These are phyloP conservation scores for Plutomurus gul DNA, from an alignment of 1,140 invertebrate genomes.

Conservation along the genomic window DNA sequence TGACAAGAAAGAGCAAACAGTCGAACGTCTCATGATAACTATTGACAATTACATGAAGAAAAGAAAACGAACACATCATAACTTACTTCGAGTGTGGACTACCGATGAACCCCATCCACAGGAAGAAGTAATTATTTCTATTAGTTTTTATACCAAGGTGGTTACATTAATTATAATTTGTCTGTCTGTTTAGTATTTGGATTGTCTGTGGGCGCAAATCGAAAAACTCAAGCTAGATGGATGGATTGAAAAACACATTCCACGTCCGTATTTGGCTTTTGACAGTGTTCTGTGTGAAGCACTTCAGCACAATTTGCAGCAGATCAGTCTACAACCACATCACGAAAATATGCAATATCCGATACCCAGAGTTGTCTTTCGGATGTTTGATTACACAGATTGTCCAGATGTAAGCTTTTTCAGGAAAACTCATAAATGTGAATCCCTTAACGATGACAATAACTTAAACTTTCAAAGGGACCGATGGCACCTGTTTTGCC, in stretches of 20 bases:
- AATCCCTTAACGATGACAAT: too few relatives aligned
- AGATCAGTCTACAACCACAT: constrained; percentile 85
- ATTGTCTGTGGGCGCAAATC: constrained; percentile 96
- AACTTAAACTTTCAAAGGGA: constrained; percentile 27
- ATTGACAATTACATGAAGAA: constrained; percentile 96
- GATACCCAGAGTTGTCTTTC: constrained; percentile 85
- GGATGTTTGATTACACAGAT: constrained; percentile 99
- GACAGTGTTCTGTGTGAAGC: constrained; percentile 94
- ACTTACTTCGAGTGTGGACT: constrained; percentile 89
- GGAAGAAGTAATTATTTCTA: constrained; percentile 73
- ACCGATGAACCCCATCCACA: constrained; percentile 91
- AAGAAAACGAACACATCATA: constrained; percentile 86
- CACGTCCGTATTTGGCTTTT: constrained; percentile 92
- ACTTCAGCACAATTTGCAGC: constrained; percentile 90
- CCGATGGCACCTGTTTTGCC: constrained; percentile 67
- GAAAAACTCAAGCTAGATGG: constrained; percentile 89
- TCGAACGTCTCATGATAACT: constrained; percentile 87
- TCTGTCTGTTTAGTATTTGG: constrained; percentile 71
- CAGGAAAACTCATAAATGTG: constrained; percentile 65
- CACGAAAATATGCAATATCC: constrained; percentile 87
- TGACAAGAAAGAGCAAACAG: constrained; percentile 93
- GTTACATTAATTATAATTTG: constrained; percentile 18
- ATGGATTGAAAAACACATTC: constrained; percentile 97
- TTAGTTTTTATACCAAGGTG: not conserved
- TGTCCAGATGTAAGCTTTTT: constrained; percentile 78